These are phyloP conservation scores for Pterocles burchelli DNA, from an alignment of 2,113 vertebrate species.

Conservation along the genomic window DNA sequence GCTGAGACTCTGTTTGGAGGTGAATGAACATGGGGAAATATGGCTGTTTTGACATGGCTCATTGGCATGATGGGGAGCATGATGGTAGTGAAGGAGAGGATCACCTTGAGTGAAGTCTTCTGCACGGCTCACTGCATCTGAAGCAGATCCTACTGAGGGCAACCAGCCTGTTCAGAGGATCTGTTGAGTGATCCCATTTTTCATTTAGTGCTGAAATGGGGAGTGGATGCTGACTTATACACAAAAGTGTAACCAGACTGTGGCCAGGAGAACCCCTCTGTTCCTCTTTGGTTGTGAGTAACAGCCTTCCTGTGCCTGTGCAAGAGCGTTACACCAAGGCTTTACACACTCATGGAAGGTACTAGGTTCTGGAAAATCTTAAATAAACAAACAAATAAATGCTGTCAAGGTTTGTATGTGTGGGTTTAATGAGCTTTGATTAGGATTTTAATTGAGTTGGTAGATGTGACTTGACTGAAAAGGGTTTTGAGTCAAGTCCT, in stretches of 20 bases:
- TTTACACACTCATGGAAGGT: not conserved
- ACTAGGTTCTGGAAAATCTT: not conserved
- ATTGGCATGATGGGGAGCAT: not conserved
- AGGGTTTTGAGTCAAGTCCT: too few species aligned
- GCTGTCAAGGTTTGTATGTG: not conserved
- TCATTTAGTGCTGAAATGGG: not conserved
- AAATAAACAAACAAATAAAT: not conserved
- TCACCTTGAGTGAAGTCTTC: not conserved
- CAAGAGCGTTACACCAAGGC: not conserved
- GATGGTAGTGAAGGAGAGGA: not conserved
- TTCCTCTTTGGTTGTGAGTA: not conserved
- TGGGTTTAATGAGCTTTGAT: not conserved
- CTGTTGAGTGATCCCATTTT: not conserved
- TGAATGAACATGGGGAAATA: not conserved
- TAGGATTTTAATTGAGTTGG: not conserved
- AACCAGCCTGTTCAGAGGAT: not conserved
- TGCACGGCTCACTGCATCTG: not conserved
- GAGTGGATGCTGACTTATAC: not conserved
- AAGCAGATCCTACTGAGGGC: not conserved
- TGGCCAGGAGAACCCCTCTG: not conserved
- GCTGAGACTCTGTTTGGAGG: not conserved
- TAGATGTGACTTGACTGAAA: not conserved
- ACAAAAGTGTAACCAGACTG: not conserved
- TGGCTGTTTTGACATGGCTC: not conserved
- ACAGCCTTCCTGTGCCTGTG: not conserved